Evolutionary conservation across 1,140 invertebrate species (phyloP), one percentile per base, ranked within the genome.

Genomic region (Lepidotrigona ventralis): DNA sequence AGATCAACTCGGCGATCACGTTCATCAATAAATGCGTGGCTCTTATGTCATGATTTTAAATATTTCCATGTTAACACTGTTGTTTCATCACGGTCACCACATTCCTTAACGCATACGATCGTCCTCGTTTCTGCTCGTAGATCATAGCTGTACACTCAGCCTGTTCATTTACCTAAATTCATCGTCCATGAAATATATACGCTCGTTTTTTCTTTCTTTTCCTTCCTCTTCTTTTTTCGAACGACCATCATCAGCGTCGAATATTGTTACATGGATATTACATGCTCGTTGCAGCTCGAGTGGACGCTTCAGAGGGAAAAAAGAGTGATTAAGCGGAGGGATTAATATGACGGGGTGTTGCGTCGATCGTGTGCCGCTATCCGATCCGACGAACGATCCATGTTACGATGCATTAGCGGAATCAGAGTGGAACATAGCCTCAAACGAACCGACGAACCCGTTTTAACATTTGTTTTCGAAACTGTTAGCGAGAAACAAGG

Each of bases 361-460:
- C 14, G 58, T 60, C 9, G 33, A 71, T 73, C 26, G 68, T 51
- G 53, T 33, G 4, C 12, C 39, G 19, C n/a, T 46, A 72, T 80
- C 64, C 64, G 53, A 26, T 33, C 26, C 56, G 15, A 2, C n/a
- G 69, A n/a, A n/a, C 56, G 69, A 63, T 23, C 77, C 66, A 39
- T 60, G 68, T 53, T 4, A 29, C 11, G 2, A 23, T 23, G 19
- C 23, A 4, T 29, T 26, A 58, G 53, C 56, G 68, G 33, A 83
- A 78, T 69, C 68, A 68, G 68, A 78, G 81, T 71, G 75, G 81
- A 83, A 83, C 81, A 70, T 33, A 39, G 73, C 15, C 26, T 66
- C 26, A 78, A 83, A 83, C 74, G 33, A 77, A 70, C 64, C 74
- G 68, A 12, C 63, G 74, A 83, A 83, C 46, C 74, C 74, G 66